A percentile compares a stretch with the other conserved stretches of the same genome.
Conservation (phyloP, 2,888 invertebrate species). For the Erynnis tages region DNA sequence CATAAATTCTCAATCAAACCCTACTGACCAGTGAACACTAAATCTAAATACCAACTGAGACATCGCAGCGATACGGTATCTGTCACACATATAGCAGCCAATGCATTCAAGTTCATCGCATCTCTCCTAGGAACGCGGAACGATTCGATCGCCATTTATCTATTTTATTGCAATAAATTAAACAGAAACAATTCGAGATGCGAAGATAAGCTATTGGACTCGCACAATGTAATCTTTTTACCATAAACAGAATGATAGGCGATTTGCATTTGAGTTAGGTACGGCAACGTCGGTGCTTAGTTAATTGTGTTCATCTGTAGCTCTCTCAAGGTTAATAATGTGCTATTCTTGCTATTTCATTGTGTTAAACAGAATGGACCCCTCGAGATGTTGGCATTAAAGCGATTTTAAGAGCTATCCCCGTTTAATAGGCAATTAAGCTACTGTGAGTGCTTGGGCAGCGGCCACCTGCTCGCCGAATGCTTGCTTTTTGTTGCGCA, state of each 20-base stretch:
- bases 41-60: slow-evolving; percentile 23
- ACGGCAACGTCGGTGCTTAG: slow-evolving; percentile 46
- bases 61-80: slow-evolving; percentile 38
- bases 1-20: slow-evolving; percentile 9
- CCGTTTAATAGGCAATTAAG: slow-evolving; percentile 70
- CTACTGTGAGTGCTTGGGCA: slow-evolving; percentile 42
- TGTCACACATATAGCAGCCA: slow-evolving; percentile 48
- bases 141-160: slow-evolving; percentile 65
- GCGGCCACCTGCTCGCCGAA: slow-evolving; percentile 51
- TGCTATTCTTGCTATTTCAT: slow-evolving; percentile 72
- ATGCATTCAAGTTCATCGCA: slow-evolving; percentile 42
- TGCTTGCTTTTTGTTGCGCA: slow-evolving; percentile 41
- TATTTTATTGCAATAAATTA: slow-evolving; percentile 79
- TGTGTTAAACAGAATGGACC: slow-evolving; percentile 64
- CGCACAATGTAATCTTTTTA: slow-evolving; percentile 79
- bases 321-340: slow-evolving; percentile 54
- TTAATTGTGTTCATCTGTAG: slow-evolving; percentile 66
- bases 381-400: slow-evolving; percentile 43
- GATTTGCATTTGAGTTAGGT: slow-evolving; percentile 77
- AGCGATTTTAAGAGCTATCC: slow-evolving; percentile 61
- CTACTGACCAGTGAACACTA: background rate
- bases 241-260: slow-evolving; percentile 71
- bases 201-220: slow-evolving; percentile 67
- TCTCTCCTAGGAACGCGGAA: slow-evolving; percentile 68
- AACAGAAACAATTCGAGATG: slow-evolving; percentile 70